Conservation (phyloP, 1,140 invertebrate species). For the Heliconius hermathena region DNA sequence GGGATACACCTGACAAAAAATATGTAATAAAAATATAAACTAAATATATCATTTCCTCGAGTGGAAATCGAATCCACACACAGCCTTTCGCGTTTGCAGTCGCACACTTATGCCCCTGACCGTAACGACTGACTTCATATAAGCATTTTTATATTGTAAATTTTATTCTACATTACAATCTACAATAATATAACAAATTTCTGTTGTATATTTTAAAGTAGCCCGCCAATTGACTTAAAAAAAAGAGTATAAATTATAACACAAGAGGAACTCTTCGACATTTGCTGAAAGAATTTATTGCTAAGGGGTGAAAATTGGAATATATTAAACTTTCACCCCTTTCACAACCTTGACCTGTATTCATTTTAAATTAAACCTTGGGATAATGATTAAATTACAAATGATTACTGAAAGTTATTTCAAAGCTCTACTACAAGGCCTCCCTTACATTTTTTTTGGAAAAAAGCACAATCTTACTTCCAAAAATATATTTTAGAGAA, state of each 20-base stretch:
- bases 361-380: background rate
- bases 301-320: conserved; percentile 6
- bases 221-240: background rate
- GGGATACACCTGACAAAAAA: too few relatives aligned
- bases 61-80: too few relatives aligned
- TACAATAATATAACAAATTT: background rate
- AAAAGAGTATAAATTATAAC: background rate
- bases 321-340: conserved; percentile 27
- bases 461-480: too few relatives aligned
- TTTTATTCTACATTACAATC: too few relatives aligned
- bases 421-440: background rate
- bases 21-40: too few relatives aligned
- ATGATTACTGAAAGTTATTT: background rate
- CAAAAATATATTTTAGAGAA: too few relatives aligned
- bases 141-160: too few relatives aligned
- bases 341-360: conserved; percentile 19
- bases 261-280: background rate
- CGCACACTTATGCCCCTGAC: too few relatives aligned
- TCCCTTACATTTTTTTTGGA: too few relatives aligned
- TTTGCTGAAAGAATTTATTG: background rate
- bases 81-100: too few relatives aligned
- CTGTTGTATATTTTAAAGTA: background rate
- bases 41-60: too few relatives aligned
- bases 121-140: too few relatives aligned
- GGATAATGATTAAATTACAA: background rate